Percentiles rank a stretch among this genome's conserved stretches.
phyloP scores from a whole-genome alignment of 2,113 vertebrate genomes.

The Raja brachyura region DNA sequence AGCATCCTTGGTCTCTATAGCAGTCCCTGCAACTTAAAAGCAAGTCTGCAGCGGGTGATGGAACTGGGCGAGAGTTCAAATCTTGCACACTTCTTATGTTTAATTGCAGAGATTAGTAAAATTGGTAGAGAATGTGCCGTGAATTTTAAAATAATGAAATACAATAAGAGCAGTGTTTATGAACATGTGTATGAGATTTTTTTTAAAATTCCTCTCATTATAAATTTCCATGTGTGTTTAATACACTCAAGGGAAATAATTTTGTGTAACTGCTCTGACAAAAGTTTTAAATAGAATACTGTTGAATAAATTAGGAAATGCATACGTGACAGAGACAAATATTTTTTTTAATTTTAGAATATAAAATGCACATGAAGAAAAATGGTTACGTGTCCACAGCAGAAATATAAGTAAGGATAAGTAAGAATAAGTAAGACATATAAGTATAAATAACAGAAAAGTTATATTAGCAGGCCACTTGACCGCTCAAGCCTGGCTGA shows the following conservation, averaged over 20 bases:
- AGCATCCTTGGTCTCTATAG: slow-evolving; percentile 12
- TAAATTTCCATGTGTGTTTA: slow-evolving; percentile 1
- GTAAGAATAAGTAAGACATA: no score
- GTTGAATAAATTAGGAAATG: not conserved
- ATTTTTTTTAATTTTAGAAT: not conserved
- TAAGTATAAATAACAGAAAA: no score
- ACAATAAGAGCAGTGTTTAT: slow-evolving; percentile 27
- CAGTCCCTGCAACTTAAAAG: not conserved
- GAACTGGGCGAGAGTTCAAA: slow-evolving; percentile 16
- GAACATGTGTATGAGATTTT: not conserved
- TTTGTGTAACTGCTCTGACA: not conserved
- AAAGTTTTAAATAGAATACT: not conserved
- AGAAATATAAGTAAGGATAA: no score
- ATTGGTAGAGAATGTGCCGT: not conserved
- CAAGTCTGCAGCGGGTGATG: slow-evolving; percentile 21
- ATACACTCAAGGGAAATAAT: slow-evolving; percentile 27
- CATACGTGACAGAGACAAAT: not conserved
- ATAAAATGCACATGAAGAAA: not conserved
- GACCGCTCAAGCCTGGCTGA: no score
- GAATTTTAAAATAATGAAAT: not conserved
- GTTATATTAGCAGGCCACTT: no score
- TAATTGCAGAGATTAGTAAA: slow-evolving; percentile 3
- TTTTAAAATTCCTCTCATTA: not conserved
- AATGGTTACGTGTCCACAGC: not conserved
- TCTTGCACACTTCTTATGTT: not conserved